These are phyloP conservation scores for Balaenoptera acutorostrata DNA, from an alignment of 2,113 vertebrate species.

Conservation along the genomic window DNA sequence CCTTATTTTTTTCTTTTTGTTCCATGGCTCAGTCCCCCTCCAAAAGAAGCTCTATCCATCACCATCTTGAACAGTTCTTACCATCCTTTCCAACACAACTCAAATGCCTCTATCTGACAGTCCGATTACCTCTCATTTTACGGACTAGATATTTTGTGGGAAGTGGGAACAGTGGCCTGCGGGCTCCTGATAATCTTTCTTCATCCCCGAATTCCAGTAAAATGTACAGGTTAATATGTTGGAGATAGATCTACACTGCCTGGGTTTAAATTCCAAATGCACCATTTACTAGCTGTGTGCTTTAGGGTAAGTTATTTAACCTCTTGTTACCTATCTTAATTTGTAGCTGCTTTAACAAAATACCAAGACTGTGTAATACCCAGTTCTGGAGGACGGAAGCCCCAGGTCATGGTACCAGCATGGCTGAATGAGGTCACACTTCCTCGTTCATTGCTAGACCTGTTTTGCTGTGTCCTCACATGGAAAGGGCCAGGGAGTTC, in stretches of 20 bases:
- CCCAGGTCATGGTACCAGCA: background rate
- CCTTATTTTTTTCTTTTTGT: background rate
- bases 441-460: background rate
- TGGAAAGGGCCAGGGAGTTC: background rate
- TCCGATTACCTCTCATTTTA: background rate
- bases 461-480: background rate
- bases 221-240: background rate
- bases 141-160: background rate
- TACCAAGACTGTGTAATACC: background rate
- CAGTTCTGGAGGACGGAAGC: background rate
- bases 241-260: background rate
- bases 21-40: background rate
- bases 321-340: background rate
- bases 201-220: background rate
- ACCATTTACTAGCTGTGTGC: background rate
- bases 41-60: background rate
- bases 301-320: background rate
- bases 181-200: too few relatives aligned
- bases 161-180: rapidly evolving
- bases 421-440: background rate
- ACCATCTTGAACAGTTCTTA: background rate
- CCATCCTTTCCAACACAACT: background rate
- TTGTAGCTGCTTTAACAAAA: background rate
- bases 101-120: background rate
- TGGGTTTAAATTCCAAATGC: background rate